These are phyloP conservation scores for Huso huso DNA, from an alignment of 2,797 vertebrate genomes.

Conservation along the genomic window DNA sequence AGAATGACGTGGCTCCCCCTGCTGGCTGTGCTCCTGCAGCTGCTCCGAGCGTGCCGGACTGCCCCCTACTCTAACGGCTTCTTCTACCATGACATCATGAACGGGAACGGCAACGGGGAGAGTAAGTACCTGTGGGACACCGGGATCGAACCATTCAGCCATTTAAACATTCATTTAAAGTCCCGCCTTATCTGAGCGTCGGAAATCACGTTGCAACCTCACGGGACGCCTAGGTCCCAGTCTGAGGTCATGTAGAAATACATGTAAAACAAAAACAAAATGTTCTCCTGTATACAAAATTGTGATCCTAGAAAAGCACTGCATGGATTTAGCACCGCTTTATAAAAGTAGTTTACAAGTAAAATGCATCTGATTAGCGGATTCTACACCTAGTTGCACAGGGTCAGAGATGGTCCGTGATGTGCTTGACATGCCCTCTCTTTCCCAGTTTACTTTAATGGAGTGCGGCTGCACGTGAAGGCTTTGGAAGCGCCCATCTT, in stretches of 20 bases:
- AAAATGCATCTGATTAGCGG: no score
- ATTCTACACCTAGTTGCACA: no score
- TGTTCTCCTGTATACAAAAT: no score
- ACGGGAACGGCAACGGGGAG: slow-evolving; percentile 54
- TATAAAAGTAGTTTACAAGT: no score
- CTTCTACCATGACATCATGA: slow-evolving; percentile 69
- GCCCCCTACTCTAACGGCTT: slow-evolving; percentile 71
- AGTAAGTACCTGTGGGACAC: slow-evolving; percentile 43
- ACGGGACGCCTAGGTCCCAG: no score
- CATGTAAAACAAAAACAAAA: no score
- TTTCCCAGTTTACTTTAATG: slow-evolving; percentile 56
- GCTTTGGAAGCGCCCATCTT: slow-evolving; percentile 59
- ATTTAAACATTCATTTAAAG: neutral
- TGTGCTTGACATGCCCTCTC: neutral
- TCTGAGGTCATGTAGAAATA: no score
- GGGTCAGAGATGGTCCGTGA: neutral
- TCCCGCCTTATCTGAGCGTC: neutral
- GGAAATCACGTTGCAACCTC: no score
- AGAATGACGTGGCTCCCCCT: slow-evolving; percentile 44
- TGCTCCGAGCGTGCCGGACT: slow-evolving; percentile 27
- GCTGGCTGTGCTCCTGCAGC: slow-evolving; percentile 39
- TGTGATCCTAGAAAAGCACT: no score
- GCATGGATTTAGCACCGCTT: no score
- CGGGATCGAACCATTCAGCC: no score
- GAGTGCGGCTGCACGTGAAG: slow-evolving; percentile 70